Base-by-base conservation (phyloP, 2,888 invertebrate species). In the Antheraea yamamai region DNA sequence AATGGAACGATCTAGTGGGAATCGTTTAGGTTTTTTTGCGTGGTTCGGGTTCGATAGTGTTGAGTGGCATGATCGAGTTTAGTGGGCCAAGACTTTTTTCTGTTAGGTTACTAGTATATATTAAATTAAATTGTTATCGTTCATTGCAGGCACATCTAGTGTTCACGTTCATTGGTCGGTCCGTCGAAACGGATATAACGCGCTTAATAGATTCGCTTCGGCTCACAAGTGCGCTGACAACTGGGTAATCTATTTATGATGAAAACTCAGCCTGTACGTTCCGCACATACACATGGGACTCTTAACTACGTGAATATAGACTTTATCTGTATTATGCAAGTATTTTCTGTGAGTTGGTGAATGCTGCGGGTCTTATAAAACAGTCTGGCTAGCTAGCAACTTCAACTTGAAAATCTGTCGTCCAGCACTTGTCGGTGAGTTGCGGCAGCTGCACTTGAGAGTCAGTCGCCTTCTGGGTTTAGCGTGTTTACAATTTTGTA, bases 201-300 rank as follows among this genome's bases (percentile, higher is more conserved):
- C 90, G 93, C 91, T 93, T 93, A 94, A 94, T 94, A 94, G 94
- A 94, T 94, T 94, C 93, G 93, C 92, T 85, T 87, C 91, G 88
- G 90, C 92, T 92, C 91, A 88, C 91, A 89, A 91, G 88, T 87
- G 85, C 88, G 89, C 92, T 92, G 94, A 93, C 94, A 93, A 91
- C 92, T 89, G 89, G 89, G 87, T 94, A 93, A 94, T 93, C 93
- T 92, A 93, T 94, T 94, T 94, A 94, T 92, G 92, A 90, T 90
- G 89, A 88, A 91, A 92, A 91, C 91, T 90, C 89, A 79, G 85
- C 87, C 83, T 58, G 66, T 39, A 39, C 61, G 74, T 75, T 76
- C 71, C 51, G 47, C 35, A 26, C 64, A n/a, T 26, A 51, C 51
- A 73, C 52, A 64, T 70, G 52, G 64, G 66, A 70, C 70, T 39